These are phyloP conservation scores for Platypus cylindrus DNA, from an alignment of 2,888 invertebrate species.

Conservation along the genomic window DNA sequence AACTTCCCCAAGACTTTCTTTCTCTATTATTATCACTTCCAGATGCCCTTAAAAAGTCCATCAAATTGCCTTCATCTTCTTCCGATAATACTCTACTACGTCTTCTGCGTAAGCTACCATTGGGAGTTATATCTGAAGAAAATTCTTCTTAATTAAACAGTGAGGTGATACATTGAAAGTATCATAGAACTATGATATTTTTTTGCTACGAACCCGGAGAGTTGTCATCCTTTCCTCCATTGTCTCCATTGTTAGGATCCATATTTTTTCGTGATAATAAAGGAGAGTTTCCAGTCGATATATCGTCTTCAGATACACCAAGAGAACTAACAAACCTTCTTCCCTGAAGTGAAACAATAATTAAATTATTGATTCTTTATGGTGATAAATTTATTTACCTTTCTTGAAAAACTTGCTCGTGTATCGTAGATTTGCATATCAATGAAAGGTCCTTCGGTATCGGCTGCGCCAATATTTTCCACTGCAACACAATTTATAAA, in stretches of 20 bases:
- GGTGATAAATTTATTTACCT: conserved; percentile 21
- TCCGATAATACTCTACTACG: conserved; percentile 70
- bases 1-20: conserved; percentile 71
- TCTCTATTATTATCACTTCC: conserved; percentile 64
- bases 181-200: neutral
- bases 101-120: conserved; percentile 71
- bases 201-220: conserved; percentile 37
- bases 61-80: conserved; percentile 72
- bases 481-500: conserved; percentile 38
- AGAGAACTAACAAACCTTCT: neutral
- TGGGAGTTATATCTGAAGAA: conserved; percentile 67
- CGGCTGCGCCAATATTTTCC: conserved; percentile 56
- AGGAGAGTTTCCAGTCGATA: conserved; percentile 51
- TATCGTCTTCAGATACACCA: conserved; percentile 47
- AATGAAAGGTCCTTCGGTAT: conserved; percentile 59
- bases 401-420: conserved; percentile 46
- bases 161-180: neutral
- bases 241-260: conserved; percentile 48
- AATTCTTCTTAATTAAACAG: too few species aligned
- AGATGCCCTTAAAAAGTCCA: conserved; percentile 71
- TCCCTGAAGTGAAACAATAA: too few species aligned
- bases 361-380: too few species aligned
- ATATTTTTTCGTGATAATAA: conserved; percentile 50
- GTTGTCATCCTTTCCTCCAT: conserved; percentile 36
- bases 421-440: conserved; percentile 70